Percentiles rank a stretch among this genome's conserved stretches.
Evolutionary conservation across 2,113 vertebrate genomes (phyloP).

Genomic region (Cyrtonyx montezumae): DNA sequence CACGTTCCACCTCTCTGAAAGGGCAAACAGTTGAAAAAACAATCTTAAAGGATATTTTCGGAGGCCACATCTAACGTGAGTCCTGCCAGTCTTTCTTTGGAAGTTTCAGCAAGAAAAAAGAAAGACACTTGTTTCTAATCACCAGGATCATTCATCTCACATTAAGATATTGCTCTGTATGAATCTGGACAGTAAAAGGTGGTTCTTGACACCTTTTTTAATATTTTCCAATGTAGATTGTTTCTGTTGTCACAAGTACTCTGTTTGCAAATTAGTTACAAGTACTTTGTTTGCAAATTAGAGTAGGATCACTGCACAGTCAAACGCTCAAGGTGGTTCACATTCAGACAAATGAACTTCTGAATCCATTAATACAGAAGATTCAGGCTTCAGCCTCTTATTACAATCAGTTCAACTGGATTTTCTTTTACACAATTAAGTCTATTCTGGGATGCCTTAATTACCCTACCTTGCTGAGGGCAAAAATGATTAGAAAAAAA

Average conservation of each 20-base stretch:
- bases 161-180: not conserved
- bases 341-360: not conserved
- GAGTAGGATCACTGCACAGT: not conserved
- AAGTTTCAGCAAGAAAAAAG: not conserved
- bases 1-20: not conserved
- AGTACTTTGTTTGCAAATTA: not conserved
- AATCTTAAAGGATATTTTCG: not conserved
- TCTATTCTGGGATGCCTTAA: not conserved
- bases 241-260: not conserved
- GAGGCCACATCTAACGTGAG: not conserved
- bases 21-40: not conserved
- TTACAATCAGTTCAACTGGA: not conserved
- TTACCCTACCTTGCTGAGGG: not conserved
- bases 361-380: not conserved
- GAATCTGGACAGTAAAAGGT: not conserved
- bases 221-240: not conserved
- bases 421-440: not conserved
- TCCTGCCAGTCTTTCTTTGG: not conserved
- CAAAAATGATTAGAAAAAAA: not conserved
- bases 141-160: not conserved
- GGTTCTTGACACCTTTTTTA: not conserved
- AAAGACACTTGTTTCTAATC: not conserved
- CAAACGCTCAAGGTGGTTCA: not conserved
- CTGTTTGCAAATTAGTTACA: not conserved
- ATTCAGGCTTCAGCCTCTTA: not conserved